Percentiles rank a stretch among this genome's conserved stretches.
Conservation (phyloP, 2,797 vertebrate genomes). For the Artibeus jamaicensis region DNA sequence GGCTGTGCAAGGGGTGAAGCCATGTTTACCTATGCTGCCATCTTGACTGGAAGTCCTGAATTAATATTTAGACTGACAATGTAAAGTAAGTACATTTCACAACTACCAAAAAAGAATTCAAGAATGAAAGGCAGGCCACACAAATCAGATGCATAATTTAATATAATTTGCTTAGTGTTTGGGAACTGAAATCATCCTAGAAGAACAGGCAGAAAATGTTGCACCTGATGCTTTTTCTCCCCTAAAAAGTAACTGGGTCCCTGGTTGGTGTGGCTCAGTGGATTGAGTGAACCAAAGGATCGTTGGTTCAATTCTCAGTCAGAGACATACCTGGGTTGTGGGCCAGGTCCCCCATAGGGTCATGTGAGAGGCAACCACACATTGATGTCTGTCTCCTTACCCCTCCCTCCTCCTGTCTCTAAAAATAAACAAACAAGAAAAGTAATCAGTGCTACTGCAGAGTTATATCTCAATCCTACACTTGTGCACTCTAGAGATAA, state of each 20-base stretch:
- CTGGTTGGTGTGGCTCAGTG: no score
- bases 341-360: no score
- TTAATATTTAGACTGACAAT: neutral
- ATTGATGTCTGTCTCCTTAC: no score
- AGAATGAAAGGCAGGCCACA: neutral
- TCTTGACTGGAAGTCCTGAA: neutral
- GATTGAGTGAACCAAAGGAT: no score
- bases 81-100: neutral
- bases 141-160: neutral
- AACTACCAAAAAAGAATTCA: neutral
- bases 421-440: neutral
- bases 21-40: neutral
- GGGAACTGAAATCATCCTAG: neutral
- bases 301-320: no score
- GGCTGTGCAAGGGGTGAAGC: neutral
- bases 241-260: neutral
- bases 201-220: neutral
- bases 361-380: no score
- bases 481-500: neutral
- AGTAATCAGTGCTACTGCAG: neutral
- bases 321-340: no score
- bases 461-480: neutral
- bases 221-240: neutral
- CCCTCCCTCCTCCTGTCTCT: no score
- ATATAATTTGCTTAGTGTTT: neutral